Conservation (phyloP, 2,113 vertebrate genomes). For the Arenaria interpres region DNA sequence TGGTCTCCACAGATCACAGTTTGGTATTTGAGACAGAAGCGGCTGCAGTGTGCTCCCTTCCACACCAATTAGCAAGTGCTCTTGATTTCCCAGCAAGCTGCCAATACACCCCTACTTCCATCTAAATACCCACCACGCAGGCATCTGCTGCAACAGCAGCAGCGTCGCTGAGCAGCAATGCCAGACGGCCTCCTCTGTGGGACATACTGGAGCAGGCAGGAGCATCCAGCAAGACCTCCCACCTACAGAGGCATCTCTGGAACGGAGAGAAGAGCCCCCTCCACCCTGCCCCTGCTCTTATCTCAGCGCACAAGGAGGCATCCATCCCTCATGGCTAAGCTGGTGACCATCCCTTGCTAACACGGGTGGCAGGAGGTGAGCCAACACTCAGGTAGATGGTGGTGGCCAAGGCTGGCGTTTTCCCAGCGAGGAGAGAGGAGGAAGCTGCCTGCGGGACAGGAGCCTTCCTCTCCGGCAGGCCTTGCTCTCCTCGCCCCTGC, state of each 20-base stretch:
- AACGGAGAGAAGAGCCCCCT: neutral
- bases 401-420: neutral
- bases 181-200: neutral
- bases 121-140: neutral
- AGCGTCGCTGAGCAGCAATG: neutral
- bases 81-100: neutral
- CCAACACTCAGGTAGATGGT: neutral
- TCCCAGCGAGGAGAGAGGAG: neutral
- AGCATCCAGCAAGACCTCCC: neutral
- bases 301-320: neutral
- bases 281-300: neutral
- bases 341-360: neutral
- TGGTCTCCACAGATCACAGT: neutral
- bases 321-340: neutral
- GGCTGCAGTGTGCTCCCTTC: neutral
- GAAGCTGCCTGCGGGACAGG: neutral
- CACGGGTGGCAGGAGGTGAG: neutral
- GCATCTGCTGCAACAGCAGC: neutral
- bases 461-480: slow-evolving; percentile 13
- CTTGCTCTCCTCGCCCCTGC: neutral
- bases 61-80: neutral
- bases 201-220: neutral
- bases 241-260: neutral
- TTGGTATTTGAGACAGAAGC: neutral
- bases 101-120: neutral